Base-by-base conservation (phyloP, 2,113 vertebrate genomes). In the Zapus hudsonius region DNA sequence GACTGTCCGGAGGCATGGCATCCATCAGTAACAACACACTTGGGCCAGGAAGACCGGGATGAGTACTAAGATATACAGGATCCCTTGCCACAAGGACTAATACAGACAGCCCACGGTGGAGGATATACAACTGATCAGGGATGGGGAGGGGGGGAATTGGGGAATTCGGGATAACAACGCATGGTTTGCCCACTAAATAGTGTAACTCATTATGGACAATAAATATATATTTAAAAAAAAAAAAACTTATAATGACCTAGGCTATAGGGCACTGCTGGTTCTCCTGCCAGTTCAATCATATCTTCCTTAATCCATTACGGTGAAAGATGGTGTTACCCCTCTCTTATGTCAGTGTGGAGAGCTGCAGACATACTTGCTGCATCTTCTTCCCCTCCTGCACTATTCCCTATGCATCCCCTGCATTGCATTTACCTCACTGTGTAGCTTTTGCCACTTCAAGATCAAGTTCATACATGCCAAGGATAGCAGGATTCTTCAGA, bases 251-350 rank as follows among this genome's bases (percentile, higher is more conserved):
- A 79, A 47, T n/a, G n/a, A 76, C 69, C 52, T 80, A 42, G n/a
- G 33, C 23, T 90, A 0, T 72, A 63, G 67, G 25, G 63, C 6
- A 61, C 16, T 22, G 31, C 70, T 42, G 20, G 20, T 23, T 74
- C 66, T 47, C 66, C 83, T 42, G 44, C 61, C 70, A 63, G 29
- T 90, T 90, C 88, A 92, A 90, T 90, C 70, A 19, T 25, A 47
- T 76, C 79, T 40, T 73, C 64, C 75, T 72, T n/a, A 47, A 84
- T 73, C 52, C 10, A 20, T 85, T 44, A 40, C 16, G 36, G 59
- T 57, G 59, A 92, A 47, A 57, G 66, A n/a, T 2, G 42, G 1
- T 27, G 27, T 23, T 27, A 0, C 11, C 16, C 59, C 36, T 52
- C 80, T 75, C 69, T 47, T 23, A 52, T 74, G 70, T 66, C 10